phyloP scores from a whole-genome alignment of 2,113 vertebrate genomes.

The Anhinga rufa region DNA sequence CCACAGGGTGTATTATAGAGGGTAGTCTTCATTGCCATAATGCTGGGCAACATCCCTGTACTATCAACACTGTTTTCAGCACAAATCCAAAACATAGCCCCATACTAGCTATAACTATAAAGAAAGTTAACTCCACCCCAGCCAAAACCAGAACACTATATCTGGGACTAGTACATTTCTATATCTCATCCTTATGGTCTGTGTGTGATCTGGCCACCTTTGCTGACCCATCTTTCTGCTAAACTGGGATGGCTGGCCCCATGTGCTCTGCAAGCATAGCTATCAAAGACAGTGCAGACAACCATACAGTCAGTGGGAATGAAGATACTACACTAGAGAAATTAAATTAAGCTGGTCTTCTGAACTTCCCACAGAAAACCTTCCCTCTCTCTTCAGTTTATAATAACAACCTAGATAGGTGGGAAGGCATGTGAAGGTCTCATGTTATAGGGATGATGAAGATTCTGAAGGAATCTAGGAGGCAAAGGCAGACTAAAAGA shows the following conservation, averaged over 20 bases:
- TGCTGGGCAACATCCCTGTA: neutral
- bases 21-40: neutral
- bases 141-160: rapidly evolving
- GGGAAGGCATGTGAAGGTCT: neutral
- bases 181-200: rapidly evolving
- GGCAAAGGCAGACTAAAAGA: neutral
- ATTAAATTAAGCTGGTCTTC: neutral
- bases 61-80: neutral
- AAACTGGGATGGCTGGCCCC: neutral
- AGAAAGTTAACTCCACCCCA: neutral
- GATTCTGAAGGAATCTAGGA: neutral
- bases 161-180: neutral
- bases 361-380: neutral
- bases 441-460: neutral
- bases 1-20: neutral
- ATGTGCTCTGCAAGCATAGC: neutral
- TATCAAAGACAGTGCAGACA: neutral
- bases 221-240: neutral
- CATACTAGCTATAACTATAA: neutral
- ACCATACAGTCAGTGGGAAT: neutral
- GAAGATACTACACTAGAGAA: neutral
- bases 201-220: neutral
- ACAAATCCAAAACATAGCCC: neutral
- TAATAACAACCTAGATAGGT: neutral
- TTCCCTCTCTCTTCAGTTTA: neutral